These are phyloP conservation scores for Babyrousa celebensis DNA, from an alignment of 2,797 vertebrate species.

Conservation along the genomic window DNA sequence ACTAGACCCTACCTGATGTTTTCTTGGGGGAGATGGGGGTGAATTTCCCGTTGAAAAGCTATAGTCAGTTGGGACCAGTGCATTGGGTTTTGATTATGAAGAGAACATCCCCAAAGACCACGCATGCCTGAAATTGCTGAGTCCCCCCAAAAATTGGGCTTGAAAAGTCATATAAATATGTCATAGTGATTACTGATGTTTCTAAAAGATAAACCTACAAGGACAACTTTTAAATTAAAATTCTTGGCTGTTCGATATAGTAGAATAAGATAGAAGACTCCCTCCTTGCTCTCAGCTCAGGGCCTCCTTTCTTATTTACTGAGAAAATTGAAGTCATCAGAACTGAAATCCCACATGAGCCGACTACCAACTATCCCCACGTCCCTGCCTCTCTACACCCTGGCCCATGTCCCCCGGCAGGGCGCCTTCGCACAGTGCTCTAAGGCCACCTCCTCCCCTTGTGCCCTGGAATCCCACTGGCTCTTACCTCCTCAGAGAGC, in stretches of 20 bases:
- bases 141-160: background rate
- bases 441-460: background rate
- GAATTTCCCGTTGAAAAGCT: background rate
- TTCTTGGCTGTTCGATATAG: constrained; percentile 24
- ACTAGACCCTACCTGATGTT: constrained; percentile 27
- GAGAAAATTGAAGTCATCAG: constrained; percentile 43
- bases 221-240: constrained; percentile 66
- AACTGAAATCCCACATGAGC: background rate
- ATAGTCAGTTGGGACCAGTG: background rate
- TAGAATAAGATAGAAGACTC: background rate
- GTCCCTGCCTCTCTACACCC: background rate
- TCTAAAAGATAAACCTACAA: constrained; percentile 62
- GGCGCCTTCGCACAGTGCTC: background rate
- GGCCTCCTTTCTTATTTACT: constrained; percentile 46
- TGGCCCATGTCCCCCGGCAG: background rate
- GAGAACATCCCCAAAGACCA: background rate
- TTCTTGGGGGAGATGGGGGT: background rate
- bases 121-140: constrained; percentile 12
- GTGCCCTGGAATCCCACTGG: background rate
- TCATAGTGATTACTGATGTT: constrained; percentile 33
- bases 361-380: background rate
- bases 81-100: constrained; percentile 43
- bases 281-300: background rate
- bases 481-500: background rate
- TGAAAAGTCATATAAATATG: constrained; percentile 52